These are phyloP conservation scores for Agrilus planipennis DNA, from an alignment of 1,140 invertebrate species.

Conservation along the genomic window DNA sequence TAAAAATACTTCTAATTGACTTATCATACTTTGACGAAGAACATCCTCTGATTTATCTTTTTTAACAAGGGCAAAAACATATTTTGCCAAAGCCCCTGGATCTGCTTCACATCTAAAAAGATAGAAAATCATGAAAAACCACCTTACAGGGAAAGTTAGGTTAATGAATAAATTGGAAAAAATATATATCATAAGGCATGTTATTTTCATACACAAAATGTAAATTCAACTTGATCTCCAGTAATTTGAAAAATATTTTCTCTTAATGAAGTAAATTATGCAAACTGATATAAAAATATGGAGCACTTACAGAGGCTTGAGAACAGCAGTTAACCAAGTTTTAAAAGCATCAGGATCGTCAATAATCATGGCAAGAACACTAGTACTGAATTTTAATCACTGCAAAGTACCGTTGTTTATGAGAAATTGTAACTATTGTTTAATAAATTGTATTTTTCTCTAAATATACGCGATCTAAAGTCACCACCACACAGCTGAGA, in stretches of 20 bases:
- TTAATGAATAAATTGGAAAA: conserved; percentile 8
- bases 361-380: too few species aligned
- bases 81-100: conserved; percentile 87
- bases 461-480: too few species aligned
- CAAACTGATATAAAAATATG: conserved; percentile 27
- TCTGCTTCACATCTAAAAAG: conserved; percentile 88
- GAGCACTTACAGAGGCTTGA: conserved; percentile 82
- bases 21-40: conserved; percentile 74
- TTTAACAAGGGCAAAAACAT: conserved; percentile 90
- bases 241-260: neutral
- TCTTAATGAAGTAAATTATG: too few species aligned
- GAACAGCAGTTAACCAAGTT: conserved; percentile 73
- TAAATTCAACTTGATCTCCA: conserved; percentile 10
- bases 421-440: too few species aligned
- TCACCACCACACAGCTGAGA: too few species aligned
- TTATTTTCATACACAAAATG: conserved; percentile 5
- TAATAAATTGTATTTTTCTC: too few species aligned
- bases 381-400: too few species aligned
- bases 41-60: conserved; percentile 88
- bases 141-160: conserved; percentile 8
- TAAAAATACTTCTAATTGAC: conserved; percentile 92
- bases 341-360: conserved; percentile 81
- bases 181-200: conserved; percentile 3
- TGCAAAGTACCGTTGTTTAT: too few species aligned
- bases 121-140: too few species aligned